phyloP scores from a whole-genome alignment of 2,797 vertebrate genomes.

The Acanthis flammea region DNA sequence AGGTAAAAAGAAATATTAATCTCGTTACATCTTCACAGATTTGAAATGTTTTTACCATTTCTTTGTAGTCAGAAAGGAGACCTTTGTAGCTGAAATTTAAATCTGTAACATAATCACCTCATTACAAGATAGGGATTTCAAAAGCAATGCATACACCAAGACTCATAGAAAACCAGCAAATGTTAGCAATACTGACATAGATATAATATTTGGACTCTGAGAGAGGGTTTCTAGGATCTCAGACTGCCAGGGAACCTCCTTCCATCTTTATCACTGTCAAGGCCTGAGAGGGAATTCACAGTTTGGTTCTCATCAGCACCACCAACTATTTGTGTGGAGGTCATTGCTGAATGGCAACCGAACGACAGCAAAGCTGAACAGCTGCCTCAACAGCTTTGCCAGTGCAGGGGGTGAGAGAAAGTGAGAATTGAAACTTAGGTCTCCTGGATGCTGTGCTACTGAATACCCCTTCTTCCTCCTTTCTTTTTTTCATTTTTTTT shows the following conservation, averaged over 20 bases:
- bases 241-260: not conserved
- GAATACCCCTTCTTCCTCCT: not conserved
- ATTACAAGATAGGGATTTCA: not conserved
- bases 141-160: not conserved
- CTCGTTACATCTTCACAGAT: not conserved
- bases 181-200: not conserved
- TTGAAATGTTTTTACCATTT: not conserved
- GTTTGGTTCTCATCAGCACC: not conserved
- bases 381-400: slow-evolving; percentile 9
- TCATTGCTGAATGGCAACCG: not conserved
- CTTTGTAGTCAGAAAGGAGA: not conserved
- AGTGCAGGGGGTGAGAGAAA: not conserved
- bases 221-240: not conserved
- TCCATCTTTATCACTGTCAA: not conserved
- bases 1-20: not conserved
- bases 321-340: not conserved
- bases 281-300: not conserved
- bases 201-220: not conserved
- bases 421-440: not conserved
- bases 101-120: not conserved
- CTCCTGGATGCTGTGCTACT: not conserved
- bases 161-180: not conserved
- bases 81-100: not conserved
- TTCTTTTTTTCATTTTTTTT: no score
- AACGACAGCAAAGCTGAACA: not conserved